phyloP scores from a whole-genome alignment of 2,113 vertebrate genomes.

The Oriolus oriolus region DNA sequence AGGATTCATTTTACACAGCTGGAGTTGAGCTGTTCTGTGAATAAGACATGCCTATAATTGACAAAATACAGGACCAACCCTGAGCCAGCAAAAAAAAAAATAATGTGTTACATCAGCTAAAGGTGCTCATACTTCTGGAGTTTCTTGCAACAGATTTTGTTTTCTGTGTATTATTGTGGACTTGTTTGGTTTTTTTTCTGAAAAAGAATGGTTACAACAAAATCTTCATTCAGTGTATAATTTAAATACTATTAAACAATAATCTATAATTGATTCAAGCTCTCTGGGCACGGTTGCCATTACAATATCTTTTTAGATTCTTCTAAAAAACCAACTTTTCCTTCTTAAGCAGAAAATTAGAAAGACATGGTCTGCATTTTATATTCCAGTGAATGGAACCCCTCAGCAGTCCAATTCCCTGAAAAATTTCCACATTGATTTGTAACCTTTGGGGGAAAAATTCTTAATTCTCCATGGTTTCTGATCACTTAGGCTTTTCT shows the following conservation, averaged over 20 bases:
- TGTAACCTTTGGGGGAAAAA: constrained; percentile 73
- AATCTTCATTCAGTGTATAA: not conserved
- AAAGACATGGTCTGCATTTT: not conserved
- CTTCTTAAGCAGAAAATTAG: not conserved
- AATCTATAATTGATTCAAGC: not conserved
- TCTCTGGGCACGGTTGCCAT: not conserved
- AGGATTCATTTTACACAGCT: constrained; percentile 44
- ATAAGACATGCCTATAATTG: not conserved
- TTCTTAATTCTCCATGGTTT: constrained; percentile 79
- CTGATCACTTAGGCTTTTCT: constrained; percentile 78
- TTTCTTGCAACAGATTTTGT: not conserved
- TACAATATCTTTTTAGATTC: not conserved
- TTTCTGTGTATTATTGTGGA: not conserved
- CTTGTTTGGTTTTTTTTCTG: not conserved
- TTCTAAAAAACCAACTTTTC: not conserved
- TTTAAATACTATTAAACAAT: not conserved
- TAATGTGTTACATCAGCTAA: not conserved
- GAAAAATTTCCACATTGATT: constrained; percentile 75
- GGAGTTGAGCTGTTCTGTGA: constrained; percentile 18
- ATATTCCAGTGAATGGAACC: constrained; percentile 9
- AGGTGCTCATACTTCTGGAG: not conserved
- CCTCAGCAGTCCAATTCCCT: constrained; percentile 44
- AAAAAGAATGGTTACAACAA: not conserved
- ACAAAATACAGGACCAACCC: constrained; percentile 14
- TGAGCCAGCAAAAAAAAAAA: not conserved